These are phyloP conservation scores for Solenodon paradoxus DNA, from an alignment of 2,113 vertebrate species.

Conservation along the genomic window DNA sequence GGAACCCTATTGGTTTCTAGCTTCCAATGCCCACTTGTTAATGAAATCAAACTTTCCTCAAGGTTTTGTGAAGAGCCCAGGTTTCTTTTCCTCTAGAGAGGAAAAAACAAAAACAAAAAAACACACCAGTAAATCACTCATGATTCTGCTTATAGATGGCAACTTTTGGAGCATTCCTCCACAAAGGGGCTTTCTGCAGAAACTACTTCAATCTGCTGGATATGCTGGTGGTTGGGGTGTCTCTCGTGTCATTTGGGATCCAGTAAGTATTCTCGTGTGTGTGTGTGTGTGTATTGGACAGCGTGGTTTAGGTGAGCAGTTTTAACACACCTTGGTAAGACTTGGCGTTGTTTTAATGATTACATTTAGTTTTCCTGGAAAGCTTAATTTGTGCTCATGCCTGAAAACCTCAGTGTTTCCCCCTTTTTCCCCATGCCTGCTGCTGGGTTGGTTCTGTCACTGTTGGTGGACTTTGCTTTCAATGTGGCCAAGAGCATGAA, in stretches of 20 bases:
- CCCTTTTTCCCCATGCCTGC: neutral
- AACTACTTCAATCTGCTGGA: conserved; percentile 99
- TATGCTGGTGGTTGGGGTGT: conserved; percentile 98
- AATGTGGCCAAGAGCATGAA: neutral
- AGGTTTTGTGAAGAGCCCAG: conserved; percentile 83
- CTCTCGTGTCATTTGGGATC: conserved; percentile 97
- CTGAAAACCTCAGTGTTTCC: too few relatives aligned
- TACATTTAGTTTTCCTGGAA: neutral
- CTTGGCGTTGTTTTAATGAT: neutral
- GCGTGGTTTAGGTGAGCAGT: neutral
- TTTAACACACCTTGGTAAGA: neutral
- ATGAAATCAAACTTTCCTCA: conserved; percentile 46
- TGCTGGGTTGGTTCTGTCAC: neutral
- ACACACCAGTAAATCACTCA: conserved; percentile 62
- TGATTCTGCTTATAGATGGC: conserved; percentile 91
- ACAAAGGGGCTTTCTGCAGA: conserved; percentile 98
- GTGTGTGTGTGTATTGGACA: too few relatives aligned
- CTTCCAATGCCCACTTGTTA: conserved; percentile 29
- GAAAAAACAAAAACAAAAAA: conserved; percentile 42
- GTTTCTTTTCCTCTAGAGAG: conserved; percentile 57
- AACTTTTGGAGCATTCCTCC: conserved; percentile 97
- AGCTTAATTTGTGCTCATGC: neutral
- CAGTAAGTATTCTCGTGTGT: conserved; percentile 89
- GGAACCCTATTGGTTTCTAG: neutral
- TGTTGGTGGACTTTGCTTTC: neutral